Evolutionary conservation across 2,113 vertebrate genomes (phyloP).

Genomic region (Misgurnus mizolepis): DNA sequence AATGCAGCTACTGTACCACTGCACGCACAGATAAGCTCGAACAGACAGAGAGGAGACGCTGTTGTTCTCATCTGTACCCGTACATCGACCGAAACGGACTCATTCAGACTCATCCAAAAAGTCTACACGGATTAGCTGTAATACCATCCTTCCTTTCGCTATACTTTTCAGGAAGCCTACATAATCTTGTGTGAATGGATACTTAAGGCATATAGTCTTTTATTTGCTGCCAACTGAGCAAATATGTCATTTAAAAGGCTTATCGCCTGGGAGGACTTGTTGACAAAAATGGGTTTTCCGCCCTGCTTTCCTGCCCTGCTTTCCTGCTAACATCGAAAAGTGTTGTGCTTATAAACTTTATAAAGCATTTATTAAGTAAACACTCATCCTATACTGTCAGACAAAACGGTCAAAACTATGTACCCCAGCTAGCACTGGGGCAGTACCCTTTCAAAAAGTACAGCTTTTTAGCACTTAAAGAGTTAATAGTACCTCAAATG

Average conservation of each 20-base stretch:
- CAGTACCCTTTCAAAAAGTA: too few relatives aligned
- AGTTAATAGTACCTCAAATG: too few relatives aligned
- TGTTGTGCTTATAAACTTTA: constrained; percentile 12
- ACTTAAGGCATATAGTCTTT: constrained; percentile 47
- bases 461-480: too few relatives aligned
- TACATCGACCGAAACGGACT: constrained; percentile 26
- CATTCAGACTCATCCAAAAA: constrained; percentile 48
- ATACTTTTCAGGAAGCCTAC: constrained; percentile 41
- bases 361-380: constrained; percentile 2
- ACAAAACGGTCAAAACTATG: too few relatives aligned
- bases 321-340: constrained; percentile 11
- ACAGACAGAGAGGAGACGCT: constrained; percentile 17
- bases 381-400: neutral
- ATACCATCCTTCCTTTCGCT: constrained; percentile 42
- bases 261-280: constrained; percentile 17
- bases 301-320: neutral
- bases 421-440: too few relatives aligned
- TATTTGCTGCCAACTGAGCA: constrained; percentile 44
- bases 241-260: constrained; percentile 22
- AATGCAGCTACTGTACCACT: constrained; percentile 34
- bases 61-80: constrained; percentile 43
- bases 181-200: constrained; percentile 52
- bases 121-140: constrained; percentile 52
- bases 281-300: constrained; percentile 45
- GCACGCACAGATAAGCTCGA: constrained; percentile 45